Evolutionary conservation across 53 echinoderm and acorn worm species (phyloP).

Genomic region (Mesocentrotus franciscanus): DNA sequence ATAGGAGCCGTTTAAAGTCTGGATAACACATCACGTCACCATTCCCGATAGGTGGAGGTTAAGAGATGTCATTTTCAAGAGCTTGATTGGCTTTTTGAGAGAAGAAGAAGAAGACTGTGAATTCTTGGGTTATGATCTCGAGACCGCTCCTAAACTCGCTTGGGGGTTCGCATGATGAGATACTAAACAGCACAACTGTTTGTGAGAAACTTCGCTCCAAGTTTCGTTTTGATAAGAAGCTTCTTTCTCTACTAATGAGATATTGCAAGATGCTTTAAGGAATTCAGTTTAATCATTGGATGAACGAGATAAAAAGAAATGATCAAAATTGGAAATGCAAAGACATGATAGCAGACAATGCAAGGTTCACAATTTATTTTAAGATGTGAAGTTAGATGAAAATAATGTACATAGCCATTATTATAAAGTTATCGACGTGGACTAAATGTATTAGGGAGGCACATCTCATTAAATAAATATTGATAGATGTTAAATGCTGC

Average conservation of each 20-base stretch:
- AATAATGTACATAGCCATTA: too few species aligned
- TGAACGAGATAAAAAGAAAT: not conserved
- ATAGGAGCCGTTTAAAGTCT: slow-evolving; percentile 18
- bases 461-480: too few species aligned
- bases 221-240: slow-evolving; percentile 41
- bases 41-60: slow-evolving; percentile 15
- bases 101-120: not conserved
- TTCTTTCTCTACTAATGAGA: slow-evolving; percentile 16
- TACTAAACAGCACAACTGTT: slow-evolving; percentile 14
- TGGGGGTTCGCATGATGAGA: slow-evolving; percentile 37
- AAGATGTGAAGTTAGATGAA: too few species aligned
- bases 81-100: slow-evolving; percentile 23
- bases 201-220: not conserved
- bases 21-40: slow-evolving; percentile 27
- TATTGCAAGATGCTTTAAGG: not conserved
- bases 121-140: slow-evolving; percentile 13
- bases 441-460: too few species aligned
- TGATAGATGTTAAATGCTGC: too few species aligned
- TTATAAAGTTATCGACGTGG: too few species aligned
- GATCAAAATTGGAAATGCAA: not conserved
- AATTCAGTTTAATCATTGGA: not conserved
- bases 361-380: too few species aligned
- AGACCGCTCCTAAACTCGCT: slow-evolving; percentile 33
- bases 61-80: slow-evolving; percentile 50
- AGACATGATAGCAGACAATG: too few species aligned